phyloP scores from a whole-genome alignment of 2,888 invertebrate genomes.

The Epistrophe grossulariae region DNA sequence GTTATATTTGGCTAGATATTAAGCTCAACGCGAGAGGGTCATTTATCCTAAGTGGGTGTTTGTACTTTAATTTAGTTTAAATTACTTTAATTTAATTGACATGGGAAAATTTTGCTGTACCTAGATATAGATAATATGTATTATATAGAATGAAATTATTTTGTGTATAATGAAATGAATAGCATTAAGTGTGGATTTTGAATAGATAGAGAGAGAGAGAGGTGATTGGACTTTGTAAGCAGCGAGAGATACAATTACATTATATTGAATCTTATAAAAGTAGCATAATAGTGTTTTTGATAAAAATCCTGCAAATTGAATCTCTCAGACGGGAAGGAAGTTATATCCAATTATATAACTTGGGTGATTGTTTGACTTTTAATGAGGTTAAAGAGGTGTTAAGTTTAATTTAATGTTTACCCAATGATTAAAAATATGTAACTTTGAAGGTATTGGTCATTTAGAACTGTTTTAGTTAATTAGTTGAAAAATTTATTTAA shows the following conservation, averaged over 20 bases:
- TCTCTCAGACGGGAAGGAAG: not conserved
- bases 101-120: not conserved
- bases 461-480: no score
- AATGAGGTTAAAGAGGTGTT: not conserved
- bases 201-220: not conserved
- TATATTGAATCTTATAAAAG: not conserved
- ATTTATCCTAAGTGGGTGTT: conserved; percentile 32
- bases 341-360: conserved; percentile 1
- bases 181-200: not conserved
- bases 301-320: not conserved
- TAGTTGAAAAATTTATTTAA: no score
- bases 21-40: conserved; percentile 24
- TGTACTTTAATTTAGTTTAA: conserved; percentile 50
- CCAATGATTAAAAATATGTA: no score
- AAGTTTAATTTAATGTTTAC: not conserved
- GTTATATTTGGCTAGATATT: conserved; percentile 22
- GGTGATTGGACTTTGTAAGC: conserved; percentile 11
- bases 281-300: not conserved
- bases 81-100: conserved; percentile 54
- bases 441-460: no score
- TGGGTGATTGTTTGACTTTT: not conserved
- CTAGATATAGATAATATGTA: not conserved
- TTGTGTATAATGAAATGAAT: conserved; percentile 4
- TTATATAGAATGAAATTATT: conserved; percentile 24
- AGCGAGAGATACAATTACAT: not conserved